These are phyloP conservation scores for Polyommatus iphigenia DNA, from an alignment of 2,888 invertebrate genomes.

Conservation along the genomic window DNA sequence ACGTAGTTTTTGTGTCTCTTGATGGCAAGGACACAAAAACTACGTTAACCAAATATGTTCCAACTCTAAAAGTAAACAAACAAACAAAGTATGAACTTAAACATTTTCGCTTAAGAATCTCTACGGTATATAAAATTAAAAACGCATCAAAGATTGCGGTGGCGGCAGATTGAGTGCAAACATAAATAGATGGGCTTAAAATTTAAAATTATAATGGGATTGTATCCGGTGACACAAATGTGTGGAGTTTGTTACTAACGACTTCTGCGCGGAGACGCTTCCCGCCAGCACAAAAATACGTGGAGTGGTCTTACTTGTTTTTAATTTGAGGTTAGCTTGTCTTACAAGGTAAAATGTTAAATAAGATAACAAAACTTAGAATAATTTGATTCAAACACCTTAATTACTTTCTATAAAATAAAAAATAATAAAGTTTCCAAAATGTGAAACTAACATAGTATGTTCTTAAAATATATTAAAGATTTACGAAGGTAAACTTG, in stretches of 20 bases:
- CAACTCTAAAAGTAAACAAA: neutral
- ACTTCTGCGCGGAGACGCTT: conserved; percentile 73
- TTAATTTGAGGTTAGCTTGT: neutral
- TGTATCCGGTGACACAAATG: conserved; percentile 81
- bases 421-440: too few species aligned
- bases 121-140: conserved; percentile 54
- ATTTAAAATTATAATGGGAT: conserved; percentile 81
- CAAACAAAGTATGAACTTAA: conserved; percentile 32
- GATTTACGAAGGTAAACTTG: too few species aligned
- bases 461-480: too few species aligned
- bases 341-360: too few species aligned
- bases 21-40: neutral
- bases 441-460: too few species aligned
- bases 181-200: conserved; percentile 77
- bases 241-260: conserved; percentile 81
- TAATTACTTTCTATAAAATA: too few species aligned
- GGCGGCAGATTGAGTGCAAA: conserved; percentile 67
- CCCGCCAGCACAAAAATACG: conserved; percentile 49
- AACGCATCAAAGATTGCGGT: conserved; percentile 68
- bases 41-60: neutral
- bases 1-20: too few species aligned
- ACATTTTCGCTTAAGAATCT: conserved; percentile 32
- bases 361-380: too few species aligned
- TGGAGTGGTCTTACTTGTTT: conserved; percentile 47
- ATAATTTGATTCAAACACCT: too few species aligned